These are phyloP conservation scores for Papilio machaon DNA, from an alignment of 1,140 invertebrate genomes.

Conservation along the genomic window DNA sequence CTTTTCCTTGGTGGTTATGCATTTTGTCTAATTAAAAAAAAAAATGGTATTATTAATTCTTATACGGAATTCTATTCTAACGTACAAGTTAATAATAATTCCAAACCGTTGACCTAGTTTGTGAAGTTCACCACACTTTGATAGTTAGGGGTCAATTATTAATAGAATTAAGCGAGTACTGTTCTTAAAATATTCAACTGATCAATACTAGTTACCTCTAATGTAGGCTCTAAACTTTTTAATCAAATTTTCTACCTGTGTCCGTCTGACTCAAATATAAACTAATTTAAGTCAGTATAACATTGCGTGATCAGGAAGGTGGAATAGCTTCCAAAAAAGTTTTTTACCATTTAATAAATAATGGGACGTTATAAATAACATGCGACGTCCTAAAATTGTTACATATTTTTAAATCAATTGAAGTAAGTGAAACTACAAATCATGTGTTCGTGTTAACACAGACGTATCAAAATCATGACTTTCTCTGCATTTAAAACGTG, in stretches of 20 bases:
- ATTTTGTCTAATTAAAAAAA: not conserved
- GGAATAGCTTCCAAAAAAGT: not conserved
- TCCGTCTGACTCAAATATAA: not conserved
- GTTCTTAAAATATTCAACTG: not conserved
- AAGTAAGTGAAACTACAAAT: not conserved
- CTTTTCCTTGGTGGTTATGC: not conserved
- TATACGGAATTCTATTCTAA: not conserved
- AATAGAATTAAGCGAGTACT: not conserved
- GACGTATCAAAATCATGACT: constrained; percentile 15
- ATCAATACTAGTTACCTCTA: not conserved
- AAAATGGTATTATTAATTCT: not conserved
- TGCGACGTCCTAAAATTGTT: not conserved
- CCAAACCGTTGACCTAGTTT: constrained; percentile 1
- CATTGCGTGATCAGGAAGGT: constrained; percentile 2
- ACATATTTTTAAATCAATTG: not conserved
- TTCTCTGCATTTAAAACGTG: constrained; percentile 32
- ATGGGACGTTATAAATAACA: not conserved
- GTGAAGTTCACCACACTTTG: not conserved
- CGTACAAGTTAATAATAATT: not conserved
- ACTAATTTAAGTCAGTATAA: not conserved
- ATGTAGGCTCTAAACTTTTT: not conserved
- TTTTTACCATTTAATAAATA: constrained; percentile 5
- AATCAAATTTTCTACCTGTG: not conserved
- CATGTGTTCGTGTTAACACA: constrained; percentile 25
- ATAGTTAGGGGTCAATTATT: constrained; percentile 9